Conservation (phyloP, 2,113 vertebrate species). For the Geococcyx californianus region DNA sequence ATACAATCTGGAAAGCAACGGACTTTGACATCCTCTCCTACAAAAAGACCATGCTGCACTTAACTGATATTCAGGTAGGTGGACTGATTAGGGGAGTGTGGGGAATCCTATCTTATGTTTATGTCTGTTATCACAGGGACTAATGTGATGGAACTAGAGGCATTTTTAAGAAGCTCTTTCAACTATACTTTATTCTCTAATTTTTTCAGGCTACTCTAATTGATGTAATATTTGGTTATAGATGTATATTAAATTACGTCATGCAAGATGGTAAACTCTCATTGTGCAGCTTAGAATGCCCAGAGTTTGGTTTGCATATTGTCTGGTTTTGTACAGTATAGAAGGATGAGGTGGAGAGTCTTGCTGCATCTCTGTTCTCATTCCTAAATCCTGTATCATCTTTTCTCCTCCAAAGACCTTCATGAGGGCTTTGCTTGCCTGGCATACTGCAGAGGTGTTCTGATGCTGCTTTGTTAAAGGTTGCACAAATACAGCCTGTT, state of each 20-base stretch:
- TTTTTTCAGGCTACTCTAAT: background rate
- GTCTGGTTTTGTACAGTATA: background rate
- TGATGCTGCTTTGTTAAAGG: background rate
- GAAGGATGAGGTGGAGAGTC: background rate
- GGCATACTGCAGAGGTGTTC: background rate
- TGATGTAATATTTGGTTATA: background rate
- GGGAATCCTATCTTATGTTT: background rate
- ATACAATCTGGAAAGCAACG: slow-evolving; percentile 90
- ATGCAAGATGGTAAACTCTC: background rate
- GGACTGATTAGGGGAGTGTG: background rate
- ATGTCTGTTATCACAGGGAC: background rate
- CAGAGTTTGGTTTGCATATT: background rate
- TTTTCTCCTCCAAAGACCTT: background rate
- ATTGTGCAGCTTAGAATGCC: background rate
- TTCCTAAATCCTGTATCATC: background rate
- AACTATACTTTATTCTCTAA: background rate
- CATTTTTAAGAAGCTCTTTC: background rate
- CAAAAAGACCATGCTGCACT: slow-evolving; percentile 94
- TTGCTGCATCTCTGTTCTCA: background rate
- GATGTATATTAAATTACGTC: background rate
- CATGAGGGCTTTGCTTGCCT: background rate
- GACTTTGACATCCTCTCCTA: slow-evolving; percentile 96
- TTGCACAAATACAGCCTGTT: background rate
- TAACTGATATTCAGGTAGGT: slow-evolving; percentile 93
- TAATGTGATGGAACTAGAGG: background rate